These are phyloP conservation scores for Chelonus formosanus DNA, from an alignment of 2,888 invertebrate species.

Conservation along the genomic window DNA sequence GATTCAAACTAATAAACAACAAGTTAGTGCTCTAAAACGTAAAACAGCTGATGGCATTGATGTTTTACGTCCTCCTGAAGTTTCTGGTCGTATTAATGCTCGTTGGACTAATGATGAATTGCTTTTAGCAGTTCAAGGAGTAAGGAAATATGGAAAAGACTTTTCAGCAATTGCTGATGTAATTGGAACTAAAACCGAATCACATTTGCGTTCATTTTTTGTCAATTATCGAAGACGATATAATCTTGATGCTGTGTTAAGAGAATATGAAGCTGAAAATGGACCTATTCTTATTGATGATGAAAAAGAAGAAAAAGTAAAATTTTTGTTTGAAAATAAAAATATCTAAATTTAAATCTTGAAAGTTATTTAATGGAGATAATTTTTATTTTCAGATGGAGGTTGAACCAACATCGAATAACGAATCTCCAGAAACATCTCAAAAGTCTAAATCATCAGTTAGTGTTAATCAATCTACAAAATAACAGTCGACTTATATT, in stretches of 20 bases:
- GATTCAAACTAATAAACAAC: constrained; percentile 96
- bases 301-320: constrained; percentile 64
- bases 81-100: constrained; percentile 78
- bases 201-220: constrained; percentile 91
- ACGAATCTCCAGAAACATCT: constrained; percentile 58
- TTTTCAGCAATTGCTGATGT: constrained; percentile 95
- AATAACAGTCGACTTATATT: constrained; percentile 58
- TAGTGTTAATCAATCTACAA: constrained; percentile 53
- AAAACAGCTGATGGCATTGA: constrained; percentile 75
- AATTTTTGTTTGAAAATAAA: background rate
- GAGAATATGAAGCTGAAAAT: constrained; percentile 85
- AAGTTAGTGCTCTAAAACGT: constrained; percentile 84
- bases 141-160: constrained; percentile 84
- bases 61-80: constrained; percentile 72
- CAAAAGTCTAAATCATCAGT: constrained; percentile 59
- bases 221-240: constrained; percentile 89
- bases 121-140: constrained; percentile 88
- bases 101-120: constrained; percentile 95
- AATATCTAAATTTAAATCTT: background rate
- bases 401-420: constrained; percentile 54
- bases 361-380: background rate
- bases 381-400: constrained; percentile 57
- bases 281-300: constrained; percentile 68
- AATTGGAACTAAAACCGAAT: constrained; percentile 93
- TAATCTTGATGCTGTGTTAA: constrained; percentile 85